Base-by-base conservation (phyloP, 2,797 vertebrate genomes). In the Atherinosoma microstoma region DNA sequence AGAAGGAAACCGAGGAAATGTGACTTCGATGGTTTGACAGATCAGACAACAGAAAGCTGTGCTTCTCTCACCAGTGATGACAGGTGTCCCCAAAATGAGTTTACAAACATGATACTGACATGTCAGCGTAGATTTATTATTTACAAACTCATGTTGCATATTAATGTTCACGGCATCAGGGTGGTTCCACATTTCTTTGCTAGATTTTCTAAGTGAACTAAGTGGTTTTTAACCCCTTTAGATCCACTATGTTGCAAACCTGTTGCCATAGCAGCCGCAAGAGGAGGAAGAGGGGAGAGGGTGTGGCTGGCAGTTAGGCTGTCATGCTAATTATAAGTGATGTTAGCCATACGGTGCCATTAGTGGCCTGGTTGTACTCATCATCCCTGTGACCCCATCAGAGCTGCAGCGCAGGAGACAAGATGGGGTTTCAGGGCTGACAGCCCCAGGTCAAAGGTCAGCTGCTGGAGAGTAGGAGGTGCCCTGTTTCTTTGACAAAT, bases 271-370 rank as follows among this genome's bases (percentile, higher is more conserved):
- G 79, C 77, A 76, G 58, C 81, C 47, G 8, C 51, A 78, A 62
- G 58, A 67, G 42, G 47, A 74, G 45, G 64, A 74, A 64, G 63
- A 65, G 63, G 74, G 56, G 54, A 45, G 54, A 56, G 79, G 75
- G 75, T 3, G 7, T 54, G 54, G 83, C 76, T 67, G 49, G 77
- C 58, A 71, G 75, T 71, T 68, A 76, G 69, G 70, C 85, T 89
- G 90, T 89, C 91, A 85, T 72, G 83, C 85, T 93, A 92, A 93
- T 92, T 88, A 87, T 87, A 92, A 92, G 89, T 80, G 88, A 90
- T 92, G 90, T 79, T 78, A 69, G 79, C 89, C 87, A 83, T 87
- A 80, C 84, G 79, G 75, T 67, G 74, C 79, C 80, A 89, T 92
- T 93, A 91, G 84, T 70, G 76, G 78, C 66, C 79, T 53, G 15